Conservation (phyloP, 2,113 vertebrate genomes). For the Camelus dromedarius region DNA sequence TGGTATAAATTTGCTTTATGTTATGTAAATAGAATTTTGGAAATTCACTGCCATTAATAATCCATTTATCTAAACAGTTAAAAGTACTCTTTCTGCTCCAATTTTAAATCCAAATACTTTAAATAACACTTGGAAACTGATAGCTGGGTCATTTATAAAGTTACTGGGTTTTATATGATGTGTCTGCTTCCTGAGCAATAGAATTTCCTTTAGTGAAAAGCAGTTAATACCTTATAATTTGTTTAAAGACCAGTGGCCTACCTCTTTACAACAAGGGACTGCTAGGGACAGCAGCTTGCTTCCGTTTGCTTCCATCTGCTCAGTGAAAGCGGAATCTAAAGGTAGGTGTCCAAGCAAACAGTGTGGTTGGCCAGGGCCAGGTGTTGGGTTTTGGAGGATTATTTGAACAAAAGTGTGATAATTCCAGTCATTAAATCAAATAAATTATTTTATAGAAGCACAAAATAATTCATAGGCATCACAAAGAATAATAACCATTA, state of each 20-base stretch:
- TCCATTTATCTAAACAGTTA: background rate
- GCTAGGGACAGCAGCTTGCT: background rate
- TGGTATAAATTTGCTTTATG: background rate
- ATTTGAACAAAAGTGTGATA: background rate
- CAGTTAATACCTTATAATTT: background rate
- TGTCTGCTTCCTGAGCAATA: background rate
- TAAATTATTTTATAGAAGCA: background rate
- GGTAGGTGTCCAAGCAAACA: background rate
- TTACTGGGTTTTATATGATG: background rate
- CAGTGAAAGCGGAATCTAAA: background rate
- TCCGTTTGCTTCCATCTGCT: background rate
- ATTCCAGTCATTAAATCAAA: slow-evolving; percentile 5
- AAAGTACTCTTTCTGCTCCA: background rate
- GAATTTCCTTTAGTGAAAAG: background rate
- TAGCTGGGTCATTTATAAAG: background rate
- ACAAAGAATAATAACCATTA: background rate
- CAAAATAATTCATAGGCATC: background rate
- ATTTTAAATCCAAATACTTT: slow-evolving; percentile 38
- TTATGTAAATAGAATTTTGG: background rate
- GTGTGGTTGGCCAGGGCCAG: background rate
- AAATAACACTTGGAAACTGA: background rate
- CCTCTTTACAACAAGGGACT: background rate
- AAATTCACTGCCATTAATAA: background rate
- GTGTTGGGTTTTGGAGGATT: background rate
- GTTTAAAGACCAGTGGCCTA: background rate